A percentile compares a stretch with the other conserved stretches of the same genome.
phyloP scores from a whole-genome alignment of 2,113 vertebrate species.

The Notarius quadriscutis region DNA sequence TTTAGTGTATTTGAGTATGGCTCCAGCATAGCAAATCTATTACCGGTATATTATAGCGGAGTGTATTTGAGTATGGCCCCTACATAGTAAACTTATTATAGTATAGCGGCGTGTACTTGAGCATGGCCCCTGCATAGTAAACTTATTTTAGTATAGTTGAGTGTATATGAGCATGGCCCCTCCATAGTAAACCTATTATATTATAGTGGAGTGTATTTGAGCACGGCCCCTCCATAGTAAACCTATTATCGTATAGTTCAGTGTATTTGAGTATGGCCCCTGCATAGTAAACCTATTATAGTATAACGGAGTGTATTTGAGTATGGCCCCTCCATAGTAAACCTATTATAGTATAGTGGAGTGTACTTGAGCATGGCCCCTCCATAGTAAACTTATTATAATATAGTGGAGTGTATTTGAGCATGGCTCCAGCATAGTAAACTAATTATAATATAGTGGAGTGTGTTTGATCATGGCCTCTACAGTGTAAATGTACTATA shows the following conservation, averaged over 20 bases:
- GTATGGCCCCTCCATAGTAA: no score
- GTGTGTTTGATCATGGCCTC: background rate
- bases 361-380: background rate
- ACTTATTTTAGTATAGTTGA: background rate
- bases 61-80: background rate
- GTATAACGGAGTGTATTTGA: background rate
- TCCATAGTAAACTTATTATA: background rate
- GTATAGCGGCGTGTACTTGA: background rate
- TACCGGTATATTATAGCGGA: background rate
- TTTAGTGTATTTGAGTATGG: background rate
- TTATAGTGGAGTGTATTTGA: background rate
- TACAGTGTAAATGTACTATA: background rate
- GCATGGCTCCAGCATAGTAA: background rate
- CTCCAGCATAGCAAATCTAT: no score
- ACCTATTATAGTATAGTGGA: background rate
- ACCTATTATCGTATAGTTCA: no score
- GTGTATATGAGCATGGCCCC: background rate
- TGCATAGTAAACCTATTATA: no score
- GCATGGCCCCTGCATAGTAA: background rate
- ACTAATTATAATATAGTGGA: background rate
- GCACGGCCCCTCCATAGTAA: no score
- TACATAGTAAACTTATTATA: no score
- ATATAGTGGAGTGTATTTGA: background rate
- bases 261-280: background rate
- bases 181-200: background rate